Base-by-base conservation (phyloP, 23 tunicate genomes). In the Diplosoma virens region DNA sequence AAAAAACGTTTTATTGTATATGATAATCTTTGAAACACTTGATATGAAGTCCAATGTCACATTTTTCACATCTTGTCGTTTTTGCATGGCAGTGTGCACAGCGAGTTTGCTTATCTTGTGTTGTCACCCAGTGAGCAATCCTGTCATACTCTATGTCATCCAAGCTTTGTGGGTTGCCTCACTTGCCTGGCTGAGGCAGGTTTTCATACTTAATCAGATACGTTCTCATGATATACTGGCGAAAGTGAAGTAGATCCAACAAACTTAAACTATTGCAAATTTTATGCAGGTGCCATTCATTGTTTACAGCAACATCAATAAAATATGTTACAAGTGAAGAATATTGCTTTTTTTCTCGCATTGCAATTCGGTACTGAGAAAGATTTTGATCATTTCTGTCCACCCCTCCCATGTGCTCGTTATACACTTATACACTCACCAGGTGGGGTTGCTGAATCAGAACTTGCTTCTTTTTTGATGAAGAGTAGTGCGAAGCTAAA, bases 11-110 rank as follows among this genome's bases (percentile, higher is more conserved):
- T n/a, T n/a, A n/a, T n/a, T n/a, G n/a, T n/a, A n/a, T n/a, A n/a
- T 28, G 70, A 63, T 63, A 63, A 6, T 25, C 36, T 30, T 63
- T 63, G 70, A 63, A 63, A n/a, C 70, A 63, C 29, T 63, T 63
- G 33, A 63, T 36, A 63, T 63, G 70, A 28, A 63, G 70, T 27
- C 35, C 70, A n/a, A 63, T 30, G 20, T 28, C 70, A 63, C 70
- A 63, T 28, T 63, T 63, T 63, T 63, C 70, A 30, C 70, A 63
- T 63, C 70, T 63, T 63, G 70, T 63, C 11, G 70, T 63, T 63
- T 63, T 63, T 63, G 70, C 70, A 63, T 63, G 70, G 70, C 70
- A 63, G 20, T 63, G 37, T 4, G 70, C 35, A n/a, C 70, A 63
- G 35, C 36, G 70, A 63, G 70, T 63, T 63, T 63, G 70, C 35